phyloP scores from a whole-genome alignment of 2,888 invertebrate genomes.

The Hetaerina titia region DNA sequence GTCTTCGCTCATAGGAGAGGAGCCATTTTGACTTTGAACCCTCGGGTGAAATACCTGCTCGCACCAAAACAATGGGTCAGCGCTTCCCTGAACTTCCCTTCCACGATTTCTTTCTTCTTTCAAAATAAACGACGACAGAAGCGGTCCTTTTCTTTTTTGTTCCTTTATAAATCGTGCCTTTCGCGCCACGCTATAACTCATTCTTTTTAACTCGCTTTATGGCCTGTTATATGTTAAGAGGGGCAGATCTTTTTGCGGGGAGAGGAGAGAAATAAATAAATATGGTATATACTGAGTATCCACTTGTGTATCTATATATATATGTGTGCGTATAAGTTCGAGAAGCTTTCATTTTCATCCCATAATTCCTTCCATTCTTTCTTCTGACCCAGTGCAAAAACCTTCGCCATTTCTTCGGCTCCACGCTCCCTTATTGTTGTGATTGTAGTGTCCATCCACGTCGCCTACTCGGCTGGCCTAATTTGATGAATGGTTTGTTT shows the following conservation, averaged over 20 bases:
- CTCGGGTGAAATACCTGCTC: conserved; percentile 20
- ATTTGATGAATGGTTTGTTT: conserved; percentile 66
- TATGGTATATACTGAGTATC: neutral
- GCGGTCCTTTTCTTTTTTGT: conserved; percentile 17
- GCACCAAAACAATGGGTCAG: conserved; percentile 22
- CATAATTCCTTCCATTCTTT: conserved; percentile 11
- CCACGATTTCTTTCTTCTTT: neutral
- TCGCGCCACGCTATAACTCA: conserved; percentile 28
- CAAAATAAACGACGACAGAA: conserved; percentile 28
- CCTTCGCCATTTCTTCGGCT: neutral
- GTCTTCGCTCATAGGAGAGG: neutral
- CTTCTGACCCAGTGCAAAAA: neutral
- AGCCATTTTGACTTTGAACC: neutral
- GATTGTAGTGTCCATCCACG: conserved; percentile 54
- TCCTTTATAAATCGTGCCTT: conserved; percentile 28
- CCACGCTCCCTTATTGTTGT: neutral
- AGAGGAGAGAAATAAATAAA: neutral
- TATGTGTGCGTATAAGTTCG: neutral
- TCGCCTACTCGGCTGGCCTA: conserved; percentile 42
- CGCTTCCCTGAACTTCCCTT: neutral
- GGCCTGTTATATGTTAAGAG: conserved; percentile 20
- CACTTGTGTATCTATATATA: neutral
- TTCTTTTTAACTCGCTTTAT: conserved; percentile 21
- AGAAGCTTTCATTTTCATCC: neutral
- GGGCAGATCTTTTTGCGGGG: neutral